Evolutionary conservation across 2,888 invertebrate species (phyloP).

Genomic region (Choreutis nemorana): DNA sequence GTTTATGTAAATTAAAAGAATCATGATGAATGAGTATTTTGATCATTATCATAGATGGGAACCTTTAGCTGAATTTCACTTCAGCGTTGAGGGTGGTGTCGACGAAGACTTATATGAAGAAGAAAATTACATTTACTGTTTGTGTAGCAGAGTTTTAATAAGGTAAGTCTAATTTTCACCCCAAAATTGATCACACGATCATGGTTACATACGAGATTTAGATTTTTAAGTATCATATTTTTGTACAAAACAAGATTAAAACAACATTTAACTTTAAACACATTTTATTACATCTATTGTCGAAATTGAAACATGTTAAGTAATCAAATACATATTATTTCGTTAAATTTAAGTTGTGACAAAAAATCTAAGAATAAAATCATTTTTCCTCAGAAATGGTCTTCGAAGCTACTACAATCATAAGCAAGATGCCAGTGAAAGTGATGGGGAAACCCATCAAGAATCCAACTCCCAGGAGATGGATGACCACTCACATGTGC

Average conservation of each 20-base stretch:
- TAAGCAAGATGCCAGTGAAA: constrained; percentile 46
- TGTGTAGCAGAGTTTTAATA: constrained; percentile 75
- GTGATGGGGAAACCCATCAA: constrained; percentile 35
- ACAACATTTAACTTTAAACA: too few relatives aligned
- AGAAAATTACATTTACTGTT: constrained; percentile 69
- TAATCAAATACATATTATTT: constrained; percentile 4
- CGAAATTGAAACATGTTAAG: not conserved
- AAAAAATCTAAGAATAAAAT: too few relatives aligned
- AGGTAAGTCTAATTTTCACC: constrained; percentile 55
- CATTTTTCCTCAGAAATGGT: constrained; percentile 30
- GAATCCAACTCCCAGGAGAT: constrained; percentile 39
- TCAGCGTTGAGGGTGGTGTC: constrained; percentile 40
- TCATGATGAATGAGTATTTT: constrained; percentile 50
- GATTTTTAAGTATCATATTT: too few relatives aligned
- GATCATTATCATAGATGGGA: constrained; percentile 67
- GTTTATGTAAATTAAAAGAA: too few relatives aligned
- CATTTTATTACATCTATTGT: too few relatives aligned
- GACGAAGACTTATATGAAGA: constrained; percentile 33
- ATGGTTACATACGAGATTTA: too few relatives aligned
- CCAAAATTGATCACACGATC: too few relatives aligned
- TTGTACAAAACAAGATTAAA: too few relatives aligned
- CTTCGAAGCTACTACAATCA: constrained; percentile 37
- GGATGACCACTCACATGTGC: constrained; percentile 57
- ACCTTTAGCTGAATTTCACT: constrained; percentile 72
- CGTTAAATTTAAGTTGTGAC: too few relatives aligned